Base-by-base conservation (phyloP, 2,888 invertebrate species). In the Drepana falcataria region DNA sequence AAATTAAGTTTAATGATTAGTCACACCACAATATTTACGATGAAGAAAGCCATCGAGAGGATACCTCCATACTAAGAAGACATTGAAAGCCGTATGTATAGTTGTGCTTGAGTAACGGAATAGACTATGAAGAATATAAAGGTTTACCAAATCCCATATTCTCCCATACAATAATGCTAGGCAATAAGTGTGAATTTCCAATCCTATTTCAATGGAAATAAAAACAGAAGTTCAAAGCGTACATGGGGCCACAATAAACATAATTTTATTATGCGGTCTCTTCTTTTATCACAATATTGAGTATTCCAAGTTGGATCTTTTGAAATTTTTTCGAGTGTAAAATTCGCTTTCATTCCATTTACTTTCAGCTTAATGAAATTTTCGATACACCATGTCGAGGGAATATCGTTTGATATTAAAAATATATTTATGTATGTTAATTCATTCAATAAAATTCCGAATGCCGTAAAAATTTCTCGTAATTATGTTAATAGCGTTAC, bases 301-400 rank as follows among this genome's bases (percentile, higher is more conserved):
- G 80, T 82, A 80, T 80, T 81, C 70, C 70, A 71, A 77, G 72
- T 74, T 67, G 77, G 75, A 73, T 77, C 82, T 81, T 87, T 87
- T 84, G 81, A 82, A 79, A 83, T 74, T 77, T 79, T 77, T 78
- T 77, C 82, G 59, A 85, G 84, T 85, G 86, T 85, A 66, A 84
- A 87, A 88, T 86, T 81, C 75, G 64, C 73, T 75, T 81, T 81
- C 83, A 73, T 82, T 79, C 68, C 81, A 84, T 85, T 87, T 82
- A 81, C 74, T 79, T 80, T 79, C 66, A 64, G 75, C 74, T 81
- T 84, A 84, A 86, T 85, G 79, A 85, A 86, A 85, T 85, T 85
- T 81, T 78, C 70, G 75, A 81, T 80, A 79, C 79, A 71, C 70
- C 69, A 66, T 69, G 64, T 48, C n/a, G 37, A 63, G 59, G 44